Conservation (phyloP, 2,113 vertebrate species). For the Ceyx margarethae region DNA sequence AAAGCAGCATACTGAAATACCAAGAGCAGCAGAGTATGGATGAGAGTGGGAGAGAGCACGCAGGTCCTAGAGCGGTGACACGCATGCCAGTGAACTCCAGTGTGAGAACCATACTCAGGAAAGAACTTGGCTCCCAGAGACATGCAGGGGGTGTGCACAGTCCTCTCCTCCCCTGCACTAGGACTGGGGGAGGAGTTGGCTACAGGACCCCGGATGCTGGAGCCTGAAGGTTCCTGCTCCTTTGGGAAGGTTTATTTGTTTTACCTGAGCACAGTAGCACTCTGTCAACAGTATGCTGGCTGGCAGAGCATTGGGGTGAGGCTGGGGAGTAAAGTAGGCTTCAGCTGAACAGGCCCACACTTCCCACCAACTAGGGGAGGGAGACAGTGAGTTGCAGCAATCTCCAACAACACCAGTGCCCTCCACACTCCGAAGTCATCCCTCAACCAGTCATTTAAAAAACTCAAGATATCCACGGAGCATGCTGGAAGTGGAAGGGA, state of each 20-base stretch:
- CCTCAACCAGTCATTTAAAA: not conserved
- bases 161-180: not conserved
- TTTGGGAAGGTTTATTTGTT: slow-evolving; percentile 49
- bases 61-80: not conserved
- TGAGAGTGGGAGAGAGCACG: not conserved
- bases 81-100: not conserved
- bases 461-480: not conserved
- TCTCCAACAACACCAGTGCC: not conserved
- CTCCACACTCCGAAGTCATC: not conserved
- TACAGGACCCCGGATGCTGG: slow-evolving; percentile 49
- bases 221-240: slow-evolving; percentile 58
- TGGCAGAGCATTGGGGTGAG: not conserved
- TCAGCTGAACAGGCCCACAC: not conserved
- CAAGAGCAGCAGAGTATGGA: slow-evolving; percentile 19
- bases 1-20: slow-evolving; percentile 17
- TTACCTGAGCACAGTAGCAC: not conserved
- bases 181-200: not conserved
- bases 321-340: not conserved
- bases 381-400: not conserved
- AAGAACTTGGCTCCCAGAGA: not conserved
- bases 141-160: not conserved
- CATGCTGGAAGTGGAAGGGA: not conserved
- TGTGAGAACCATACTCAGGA: not conserved
- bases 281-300: slow-evolving; percentile 54
- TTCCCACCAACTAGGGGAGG: not conserved